These are phyloP conservation scores for Astreopora myriophthalma DNA, from an alignment of 64 coral and sea anemone genomes.

Conservation along the genomic window DNA sequence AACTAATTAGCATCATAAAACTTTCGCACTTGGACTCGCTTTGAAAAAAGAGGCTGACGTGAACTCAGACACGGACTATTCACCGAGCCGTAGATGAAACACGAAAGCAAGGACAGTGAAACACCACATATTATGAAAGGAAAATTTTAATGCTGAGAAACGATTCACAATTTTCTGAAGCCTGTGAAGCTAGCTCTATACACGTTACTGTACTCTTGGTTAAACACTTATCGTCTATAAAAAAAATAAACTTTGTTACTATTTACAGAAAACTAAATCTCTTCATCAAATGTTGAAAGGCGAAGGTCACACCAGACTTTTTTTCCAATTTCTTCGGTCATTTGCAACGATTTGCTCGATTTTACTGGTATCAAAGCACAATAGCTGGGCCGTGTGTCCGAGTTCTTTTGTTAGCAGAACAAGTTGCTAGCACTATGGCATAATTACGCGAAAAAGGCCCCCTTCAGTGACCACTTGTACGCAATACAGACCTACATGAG, in stretches of 20 bases:
- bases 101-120: neutral
- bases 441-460: neutral
- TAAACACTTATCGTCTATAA: neutral
- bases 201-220: neutral
- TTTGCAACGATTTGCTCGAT: too few species aligned
- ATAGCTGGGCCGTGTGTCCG: too few species aligned
- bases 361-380: too few species aligned
- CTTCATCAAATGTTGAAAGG: neutral
- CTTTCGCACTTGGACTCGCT: too few species aligned
- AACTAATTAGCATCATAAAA: too few species aligned
- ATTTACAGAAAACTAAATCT: conserved; percentile 17
- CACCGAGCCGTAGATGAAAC: neutral
- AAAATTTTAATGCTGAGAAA: neutral
- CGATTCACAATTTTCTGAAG: neutral
- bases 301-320: neutral
- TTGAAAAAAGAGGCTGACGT: too few species aligned
- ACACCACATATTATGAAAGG: neutral
- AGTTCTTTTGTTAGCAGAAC: too few species aligned
- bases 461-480: neutral
- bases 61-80: too few species aligned
- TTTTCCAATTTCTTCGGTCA: too few species aligned
- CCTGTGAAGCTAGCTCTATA: neutral
- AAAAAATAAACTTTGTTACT: conserved; percentile 26
- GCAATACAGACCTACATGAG: neutral
- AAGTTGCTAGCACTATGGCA: too few species aligned